Evolutionary conservation across 2,888 invertebrate species (phyloP).

Genomic region (Idaea dimidiata): DNA sequence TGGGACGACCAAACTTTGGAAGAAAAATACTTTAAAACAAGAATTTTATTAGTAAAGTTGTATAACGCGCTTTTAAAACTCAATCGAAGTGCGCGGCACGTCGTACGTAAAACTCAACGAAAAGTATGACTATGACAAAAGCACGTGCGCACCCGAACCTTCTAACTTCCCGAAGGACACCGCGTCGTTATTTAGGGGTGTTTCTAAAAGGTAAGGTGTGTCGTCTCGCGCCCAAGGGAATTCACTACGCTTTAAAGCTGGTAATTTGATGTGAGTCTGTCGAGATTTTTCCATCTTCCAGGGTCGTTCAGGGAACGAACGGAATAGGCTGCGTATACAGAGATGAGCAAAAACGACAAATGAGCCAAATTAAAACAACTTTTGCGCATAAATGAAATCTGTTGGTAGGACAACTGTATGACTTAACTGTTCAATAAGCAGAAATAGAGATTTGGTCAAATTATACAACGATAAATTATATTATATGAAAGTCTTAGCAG

Average conservation of each 20-base stretch:
- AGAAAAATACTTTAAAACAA: slow-evolving; percentile 58
- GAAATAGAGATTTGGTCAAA: background rate
- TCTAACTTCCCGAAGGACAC: slow-evolving; percentile 75
- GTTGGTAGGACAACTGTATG: too few species aligned
- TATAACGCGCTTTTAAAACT: slow-evolving; percentile 62
- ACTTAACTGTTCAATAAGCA: background rate
- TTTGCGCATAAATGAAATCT: background rate
- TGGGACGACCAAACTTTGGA: slow-evolving; percentile 39
- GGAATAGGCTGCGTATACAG: slow-evolving; percentile 74
- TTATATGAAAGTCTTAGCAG: background rate
- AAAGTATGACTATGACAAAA: slow-evolving; percentile 77
- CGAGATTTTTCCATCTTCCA: slow-evolving; percentile 77
- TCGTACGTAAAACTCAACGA: slow-evolving; percentile 71
- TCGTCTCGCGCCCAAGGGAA: slow-evolving; percentile 67
- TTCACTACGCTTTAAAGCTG: slow-evolving; percentile 76
- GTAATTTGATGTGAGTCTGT: slow-evolving; percentile 78
- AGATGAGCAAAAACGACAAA: slow-evolving; percentile 69
- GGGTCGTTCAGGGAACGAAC: slow-evolving; percentile 69
- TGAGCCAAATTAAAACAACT: slow-evolving; percentile 70
- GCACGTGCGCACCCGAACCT: slow-evolving; percentile 72
- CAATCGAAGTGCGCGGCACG: slow-evolving; percentile 73
- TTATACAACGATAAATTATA: background rate
- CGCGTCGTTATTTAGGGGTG: slow-evolving; percentile 70
- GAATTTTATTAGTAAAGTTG: slow-evolving; percentile 61
- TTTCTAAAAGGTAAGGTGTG: slow-evolving; percentile 77